These are phyloP conservation scores for Lerema accius DNA, from an alignment of 1,140 invertebrate species.

Conservation along the genomic window DNA sequence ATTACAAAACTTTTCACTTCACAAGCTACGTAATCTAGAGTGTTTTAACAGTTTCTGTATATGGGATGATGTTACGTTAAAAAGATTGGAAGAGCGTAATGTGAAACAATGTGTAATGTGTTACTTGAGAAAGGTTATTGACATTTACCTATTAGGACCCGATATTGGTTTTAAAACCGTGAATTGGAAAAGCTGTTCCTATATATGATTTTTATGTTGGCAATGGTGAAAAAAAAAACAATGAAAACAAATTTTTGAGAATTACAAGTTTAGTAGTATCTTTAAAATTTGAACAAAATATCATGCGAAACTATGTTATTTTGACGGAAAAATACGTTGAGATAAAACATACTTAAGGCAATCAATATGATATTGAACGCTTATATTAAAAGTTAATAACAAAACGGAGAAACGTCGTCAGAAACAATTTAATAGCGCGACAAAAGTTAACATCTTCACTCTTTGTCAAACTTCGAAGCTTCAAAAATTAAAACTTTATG, in stretches of 20 bases:
- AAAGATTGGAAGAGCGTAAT: not conserved
- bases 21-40: slow-evolving; percentile 1
- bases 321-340: no score
- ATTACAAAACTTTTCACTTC: not conserved
- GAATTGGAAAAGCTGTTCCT: no score
- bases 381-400: not conserved
- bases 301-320: no score
- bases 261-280: no score
- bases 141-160: not conserved
- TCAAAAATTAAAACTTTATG: not conserved
- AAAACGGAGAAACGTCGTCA: not conserved
- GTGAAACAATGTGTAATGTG: no score
- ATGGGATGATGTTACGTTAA: not conserved
- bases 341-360: not conserved
- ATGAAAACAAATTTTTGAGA: no score
- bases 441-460: not conserved
- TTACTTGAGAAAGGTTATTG: not conserved
- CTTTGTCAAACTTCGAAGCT: not conserved
- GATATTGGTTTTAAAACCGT: no score
- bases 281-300: no score
- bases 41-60: slow-evolving; percentile 10
- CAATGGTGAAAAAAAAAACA: no score
- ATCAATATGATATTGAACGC: not conserved
- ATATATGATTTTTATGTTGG: no score
- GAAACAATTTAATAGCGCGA: not conserved